Base-by-base conservation (phyloP, 2,797 vertebrate genomes). In the Poecilia velifera region DNA sequence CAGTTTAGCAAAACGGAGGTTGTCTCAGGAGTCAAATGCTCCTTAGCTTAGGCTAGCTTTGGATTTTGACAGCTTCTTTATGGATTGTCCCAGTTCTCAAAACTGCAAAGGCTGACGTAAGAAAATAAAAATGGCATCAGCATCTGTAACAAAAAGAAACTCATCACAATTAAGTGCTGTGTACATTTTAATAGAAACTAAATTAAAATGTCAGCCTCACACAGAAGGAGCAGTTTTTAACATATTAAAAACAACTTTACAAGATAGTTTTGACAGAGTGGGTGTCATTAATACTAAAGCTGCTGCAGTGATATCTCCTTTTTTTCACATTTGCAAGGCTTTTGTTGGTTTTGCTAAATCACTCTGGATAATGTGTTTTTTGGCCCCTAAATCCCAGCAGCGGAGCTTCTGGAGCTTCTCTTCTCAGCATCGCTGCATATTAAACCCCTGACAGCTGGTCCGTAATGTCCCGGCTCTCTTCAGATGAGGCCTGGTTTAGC, bases 1-100 rank as follows among this genome's bases (percentile, higher is more conserved):
- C 92, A 88, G 77, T 93, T 78, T 92, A 88, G 89, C 85, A 91
- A 90, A 94, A 90, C 86, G 74, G 80, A 80, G 82, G 80, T 82
- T 92, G 80, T 86, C 91, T 85, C 81, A 84, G 81, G 68, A 76
- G 74, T 71, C 14, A 86, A 80, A 77, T 78, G 45, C 43, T 78
- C 73, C 25, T 25, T 72, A 46, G 66, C 49, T 76, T n/a, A 79
- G 72, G 66, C 14, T 70, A 46, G 66, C 46, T 76, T 28, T 78
- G 66, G 66, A 78, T 84, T 87, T 53, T 78, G 72, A 78, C 76
- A 81, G 80, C 34, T 31, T 49, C 51, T 80, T 79, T 36, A 34
- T 77, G 76, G 74, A 78, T 6, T 66, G 51, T 74, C 64, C 16
- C 45, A 76, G 45, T 72, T 51, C 0, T 51, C n/a, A 70, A 36